Conservation (phyloP, 2,888 invertebrate genomes). For the Pachymerium ferrugineum region DNA sequence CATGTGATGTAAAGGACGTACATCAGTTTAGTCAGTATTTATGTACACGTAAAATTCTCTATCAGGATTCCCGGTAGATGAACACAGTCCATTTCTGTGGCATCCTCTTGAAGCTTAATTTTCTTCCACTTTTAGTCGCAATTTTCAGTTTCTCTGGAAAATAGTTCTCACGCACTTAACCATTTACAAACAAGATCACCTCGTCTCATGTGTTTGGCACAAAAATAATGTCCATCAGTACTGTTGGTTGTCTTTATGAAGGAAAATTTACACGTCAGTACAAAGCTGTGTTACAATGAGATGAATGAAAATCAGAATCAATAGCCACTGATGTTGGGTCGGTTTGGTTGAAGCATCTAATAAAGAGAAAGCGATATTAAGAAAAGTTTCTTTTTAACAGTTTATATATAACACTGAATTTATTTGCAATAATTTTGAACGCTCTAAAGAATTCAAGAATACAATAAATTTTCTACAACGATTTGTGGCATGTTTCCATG, state of each 20-base stretch:
- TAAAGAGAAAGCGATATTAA: no score
- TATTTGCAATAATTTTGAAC: no score
- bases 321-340: not conserved
- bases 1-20: conserved; percentile 1
- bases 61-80: not conserved
- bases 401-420: no score
- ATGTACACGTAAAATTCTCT: conserved; percentile 18
- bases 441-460: no score
- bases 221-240: conserved; percentile 7
- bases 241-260: not conserved
- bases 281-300: not conserved
- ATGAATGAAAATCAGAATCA: not conserved
- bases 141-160: no score
- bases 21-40: not conserved
- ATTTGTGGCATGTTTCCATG: no score
- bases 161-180: no score
- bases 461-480: no score
- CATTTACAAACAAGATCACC: conserved; percentile 5
- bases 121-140: not conserved
- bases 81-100: conserved; percentile 12
- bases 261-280: not conserved
- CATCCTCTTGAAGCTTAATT: not conserved
- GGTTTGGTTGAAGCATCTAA: not conserved
- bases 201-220: not conserved
- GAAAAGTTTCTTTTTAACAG: no score